Conservation (phyloP, 2,888 invertebrate species). For the Pandemis cinnamomeana region DNA sequence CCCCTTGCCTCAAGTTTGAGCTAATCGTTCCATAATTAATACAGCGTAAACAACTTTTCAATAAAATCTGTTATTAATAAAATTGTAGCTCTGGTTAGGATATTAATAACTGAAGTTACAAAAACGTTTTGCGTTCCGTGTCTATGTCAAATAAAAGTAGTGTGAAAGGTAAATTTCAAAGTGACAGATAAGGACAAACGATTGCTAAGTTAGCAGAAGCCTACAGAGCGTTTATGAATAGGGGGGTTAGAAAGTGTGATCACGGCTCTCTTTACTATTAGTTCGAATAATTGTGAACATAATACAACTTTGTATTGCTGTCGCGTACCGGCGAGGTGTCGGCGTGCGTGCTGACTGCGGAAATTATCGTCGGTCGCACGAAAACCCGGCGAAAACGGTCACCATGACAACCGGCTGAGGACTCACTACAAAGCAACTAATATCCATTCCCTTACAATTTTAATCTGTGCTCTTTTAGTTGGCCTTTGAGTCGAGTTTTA, state of each 20-base stretch:
- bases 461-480: background rate
- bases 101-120: no score
- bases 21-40: constrained; percentile 26
- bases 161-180: no score
- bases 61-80: constrained; percentile 15
- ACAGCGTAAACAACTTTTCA: constrained; percentile 4
- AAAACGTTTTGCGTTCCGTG: no score
- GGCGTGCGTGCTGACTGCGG: constrained; percentile 26
- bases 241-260: no score
- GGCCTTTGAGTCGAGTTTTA: background rate
- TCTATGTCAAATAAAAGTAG: no score
- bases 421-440: background rate
- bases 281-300: background rate
- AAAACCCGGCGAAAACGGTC: background rate
- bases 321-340: constrained; percentile 17
- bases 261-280: no score
- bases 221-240: no score
- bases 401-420: background rate
- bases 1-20: constrained; percentile 9
- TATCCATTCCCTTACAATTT: background rate
- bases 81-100: no score
- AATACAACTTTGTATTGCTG: constrained; percentile 1
- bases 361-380: constrained; percentile 29
- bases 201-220: no score
- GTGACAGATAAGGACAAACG: no score